Evolutionary conservation across 2,113 vertebrate genomes (phyloP).

Genomic region (Nesospiza acunhae): DNA sequence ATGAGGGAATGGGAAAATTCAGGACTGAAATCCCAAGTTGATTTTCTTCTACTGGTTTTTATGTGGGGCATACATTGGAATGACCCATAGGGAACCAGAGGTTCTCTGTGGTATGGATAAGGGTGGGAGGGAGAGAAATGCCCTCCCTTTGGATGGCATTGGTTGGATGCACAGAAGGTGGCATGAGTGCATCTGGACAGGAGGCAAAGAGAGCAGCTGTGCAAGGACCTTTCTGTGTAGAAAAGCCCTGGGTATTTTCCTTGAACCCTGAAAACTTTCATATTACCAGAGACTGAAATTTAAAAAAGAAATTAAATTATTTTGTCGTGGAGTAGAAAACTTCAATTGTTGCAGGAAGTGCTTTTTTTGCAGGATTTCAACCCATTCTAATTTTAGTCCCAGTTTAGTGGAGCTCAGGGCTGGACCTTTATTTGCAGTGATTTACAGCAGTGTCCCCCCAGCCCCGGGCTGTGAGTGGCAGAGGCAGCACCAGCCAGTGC

Average conservation of each 20-base stretch:
- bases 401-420: background rate
- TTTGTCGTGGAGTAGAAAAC: background rate
- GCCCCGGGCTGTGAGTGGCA: accelerated
- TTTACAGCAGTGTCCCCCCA: background rate
- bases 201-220: background rate
- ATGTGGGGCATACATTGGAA: background rate
- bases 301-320: background rate
- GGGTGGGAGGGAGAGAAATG: background rate
- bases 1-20: background rate
- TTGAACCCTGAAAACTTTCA: background rate
- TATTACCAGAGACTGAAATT: background rate
- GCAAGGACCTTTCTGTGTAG: background rate
- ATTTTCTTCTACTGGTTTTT: background rate
- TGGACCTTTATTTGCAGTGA: background rate
- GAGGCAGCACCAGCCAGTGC: background rate
- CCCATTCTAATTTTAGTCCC: background rate
- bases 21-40: background rate
- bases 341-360: background rate
- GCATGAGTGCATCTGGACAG: background rate
- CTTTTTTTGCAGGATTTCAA: background rate
- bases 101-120: background rate
- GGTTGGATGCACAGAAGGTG: background rate
- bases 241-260: background rate
- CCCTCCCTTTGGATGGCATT: background rate
- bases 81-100: background rate